These are phyloP conservation scores for Marasmarcha lunaedactyla DNA, from an alignment of 2,888 invertebrate species.

Conservation along the genomic window DNA sequence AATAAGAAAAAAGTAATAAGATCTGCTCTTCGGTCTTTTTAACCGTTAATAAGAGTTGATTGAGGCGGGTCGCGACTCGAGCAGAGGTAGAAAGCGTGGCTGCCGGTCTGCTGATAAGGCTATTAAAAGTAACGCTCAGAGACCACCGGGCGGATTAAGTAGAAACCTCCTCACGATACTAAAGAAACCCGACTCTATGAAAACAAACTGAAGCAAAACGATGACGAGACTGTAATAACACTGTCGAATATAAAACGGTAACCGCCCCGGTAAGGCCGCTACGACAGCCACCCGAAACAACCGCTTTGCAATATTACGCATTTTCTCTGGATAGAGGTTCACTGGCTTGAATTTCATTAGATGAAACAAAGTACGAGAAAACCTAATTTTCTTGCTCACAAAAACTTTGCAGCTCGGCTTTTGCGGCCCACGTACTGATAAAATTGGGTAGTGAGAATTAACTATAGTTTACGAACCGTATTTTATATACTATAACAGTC, in stretches of 20 bases:
- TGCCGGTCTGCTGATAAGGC: slow-evolving; percentile 59
- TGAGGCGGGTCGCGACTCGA: slow-evolving; percentile 23
- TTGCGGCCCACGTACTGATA: no score
- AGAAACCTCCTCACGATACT: slow-evolving; percentile 37
- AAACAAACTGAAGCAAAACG: slow-evolving; percentile 14
- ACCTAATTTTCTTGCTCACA: slow-evolving; percentile 16
- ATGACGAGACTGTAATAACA: slow-evolving; percentile 27
- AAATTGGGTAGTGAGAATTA: not conserved
- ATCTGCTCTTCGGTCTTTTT: slow-evolving; percentile 22
- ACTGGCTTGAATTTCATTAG: slow-evolving; percentile 23
- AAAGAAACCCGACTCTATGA: slow-evolving; percentile 26
- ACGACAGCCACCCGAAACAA: slow-evolving; percentile 20
- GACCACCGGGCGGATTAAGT: slow-evolving; percentile 41
- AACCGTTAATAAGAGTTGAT: slow-evolving; percentile 43
- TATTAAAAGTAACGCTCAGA: slow-evolving; percentile 63
- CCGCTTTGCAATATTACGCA: slow-evolving; percentile 21
- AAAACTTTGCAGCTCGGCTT: slow-evolving; percentile 6
- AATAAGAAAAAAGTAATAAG: not conserved
- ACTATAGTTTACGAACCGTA: no score
- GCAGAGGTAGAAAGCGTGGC: slow-evolving; percentile 23
- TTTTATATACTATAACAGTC: slow-evolving; percentile 4
- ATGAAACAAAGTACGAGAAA: slow-evolving; percentile 8
- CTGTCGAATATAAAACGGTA: slow-evolving; percentile 22
- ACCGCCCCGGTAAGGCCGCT: slow-evolving; percentile 26
- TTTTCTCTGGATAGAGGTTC: slow-evolving; percentile 23